A percentile compares a stretch with the other conserved stretches of the same genome.
phyloP scores from a whole-genome alignment of 2,113 vertebrate species.

The Heteronetta atricapilla region DNA sequence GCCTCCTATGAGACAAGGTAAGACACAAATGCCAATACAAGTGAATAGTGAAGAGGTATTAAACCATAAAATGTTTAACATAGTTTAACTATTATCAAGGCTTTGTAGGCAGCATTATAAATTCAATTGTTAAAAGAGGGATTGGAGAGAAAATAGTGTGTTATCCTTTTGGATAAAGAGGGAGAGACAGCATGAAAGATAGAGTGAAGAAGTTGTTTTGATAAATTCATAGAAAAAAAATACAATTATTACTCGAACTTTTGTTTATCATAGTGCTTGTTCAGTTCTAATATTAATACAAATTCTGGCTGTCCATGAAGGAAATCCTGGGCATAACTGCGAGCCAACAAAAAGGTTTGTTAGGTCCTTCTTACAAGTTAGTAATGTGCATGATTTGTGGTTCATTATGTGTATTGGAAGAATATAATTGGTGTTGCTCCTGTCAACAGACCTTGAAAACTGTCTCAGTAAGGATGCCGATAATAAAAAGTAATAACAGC shows the following conservation, averaged over 20 bases:
- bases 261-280: neutral
- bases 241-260: neutral
- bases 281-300: neutral
- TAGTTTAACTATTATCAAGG: neutral
- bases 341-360: neutral
- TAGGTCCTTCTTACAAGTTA: neutral
- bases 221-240: neutral
- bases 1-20: neutral
- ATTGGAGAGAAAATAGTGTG: neutral
- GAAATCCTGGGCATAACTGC: neutral
- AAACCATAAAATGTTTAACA: neutral
- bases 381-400: neutral
- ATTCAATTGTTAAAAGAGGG: neutral
- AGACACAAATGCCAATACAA: neutral
- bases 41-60: neutral
- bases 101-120: neutral
- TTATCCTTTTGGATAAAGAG: neutral
- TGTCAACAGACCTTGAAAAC: conserved; percentile 1
- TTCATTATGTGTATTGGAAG: neutral
- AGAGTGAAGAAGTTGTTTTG: neutral
- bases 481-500: neutral
- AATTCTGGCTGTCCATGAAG: neutral
- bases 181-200: neutral
- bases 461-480: neutral
- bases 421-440: neutral